A percentile compares a stretch with the other conserved stretches of the same genome.
Evolutionary conservation across 2,888 invertebrate species (phyloP).

Genomic region (Hemistola chrysoprasaria): DNA sequence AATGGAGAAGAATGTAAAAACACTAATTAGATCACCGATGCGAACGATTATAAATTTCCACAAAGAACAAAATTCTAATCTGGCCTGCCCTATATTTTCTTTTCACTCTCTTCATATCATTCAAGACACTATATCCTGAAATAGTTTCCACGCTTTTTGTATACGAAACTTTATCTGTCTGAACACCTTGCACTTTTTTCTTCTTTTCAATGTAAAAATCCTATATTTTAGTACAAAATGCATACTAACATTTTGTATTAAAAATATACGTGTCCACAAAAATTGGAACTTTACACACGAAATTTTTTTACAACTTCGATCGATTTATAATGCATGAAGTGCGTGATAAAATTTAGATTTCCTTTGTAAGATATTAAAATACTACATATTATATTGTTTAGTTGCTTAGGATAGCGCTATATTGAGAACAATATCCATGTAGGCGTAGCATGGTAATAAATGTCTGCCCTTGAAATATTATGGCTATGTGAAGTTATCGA

Average conservation of each 20-base stretch:
- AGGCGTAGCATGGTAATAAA: too few species aligned
- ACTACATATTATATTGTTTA: too few species aligned
- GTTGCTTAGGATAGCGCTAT: too few species aligned
- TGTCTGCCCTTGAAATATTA: too few species aligned
- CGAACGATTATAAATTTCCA: background rate
- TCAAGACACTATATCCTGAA: slow-evolving; percentile 34
- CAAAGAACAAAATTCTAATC: slow-evolving; percentile 3
- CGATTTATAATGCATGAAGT: too few species aligned
- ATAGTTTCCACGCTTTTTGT: slow-evolving; percentile 24
- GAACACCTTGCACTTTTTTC: slow-evolving; percentile 3
- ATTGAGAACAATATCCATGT: too few species aligned
- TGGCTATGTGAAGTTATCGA: too few species aligned
- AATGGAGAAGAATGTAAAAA: background rate
- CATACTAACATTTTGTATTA: slow-evolving; percentile 13
- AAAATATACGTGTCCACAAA: background rate
- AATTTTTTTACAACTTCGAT: too few species aligned
- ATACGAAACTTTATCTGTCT: slow-evolving; percentile 8
- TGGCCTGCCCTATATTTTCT: slow-evolving; percentile 1
- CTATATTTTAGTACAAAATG: background rate
- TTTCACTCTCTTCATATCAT: slow-evolving; percentile 8
- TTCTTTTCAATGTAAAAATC: slow-evolving; percentile 6
- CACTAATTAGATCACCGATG: background rate
- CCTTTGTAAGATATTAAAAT: too few species aligned
- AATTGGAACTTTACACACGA: too few species aligned
- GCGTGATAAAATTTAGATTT: too few species aligned